Conservation (phyloP, 2,888 invertebrate species). For the Theristus sp. region DNA sequence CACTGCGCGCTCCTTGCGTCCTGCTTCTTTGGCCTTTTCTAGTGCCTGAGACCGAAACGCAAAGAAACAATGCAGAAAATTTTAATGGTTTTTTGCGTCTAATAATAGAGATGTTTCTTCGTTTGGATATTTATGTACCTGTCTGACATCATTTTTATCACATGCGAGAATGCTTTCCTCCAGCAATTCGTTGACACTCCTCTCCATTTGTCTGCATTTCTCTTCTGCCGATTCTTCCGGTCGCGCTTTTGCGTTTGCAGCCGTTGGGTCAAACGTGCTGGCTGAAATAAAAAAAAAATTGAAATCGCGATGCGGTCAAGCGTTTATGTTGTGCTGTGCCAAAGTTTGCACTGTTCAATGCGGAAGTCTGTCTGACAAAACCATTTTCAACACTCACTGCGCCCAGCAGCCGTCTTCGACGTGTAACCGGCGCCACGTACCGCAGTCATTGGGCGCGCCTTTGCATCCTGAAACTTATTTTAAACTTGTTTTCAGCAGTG, state of each 20-base stretch:
- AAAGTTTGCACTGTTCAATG: too few relatives aligned
- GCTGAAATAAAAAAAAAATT: background rate
- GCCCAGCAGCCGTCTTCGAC: conserved; percentile 44
- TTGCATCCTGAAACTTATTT: conserved; percentile 6
- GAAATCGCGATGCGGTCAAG: background rate
- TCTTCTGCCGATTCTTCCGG: conserved; percentile 42
- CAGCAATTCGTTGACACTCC: conserved; percentile 64
- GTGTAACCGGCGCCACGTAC: conserved; percentile 89
- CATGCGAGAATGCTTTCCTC: conserved; percentile 67
- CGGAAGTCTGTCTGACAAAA: background rate
- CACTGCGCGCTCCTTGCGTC: conserved; percentile 68
- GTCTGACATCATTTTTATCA: conserved; percentile 43
- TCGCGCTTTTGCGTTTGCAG: background rate
- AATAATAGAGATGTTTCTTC: too few relatives aligned
- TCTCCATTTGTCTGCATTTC: conserved; percentile 68
- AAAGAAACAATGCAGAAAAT: too few relatives aligned
- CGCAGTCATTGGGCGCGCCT: conserved; percentile 73
- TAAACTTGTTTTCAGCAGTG: too few relatives aligned
- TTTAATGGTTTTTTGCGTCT: too few relatives aligned
- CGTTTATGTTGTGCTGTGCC: too few relatives aligned
- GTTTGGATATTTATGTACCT: conserved; percentile 32
- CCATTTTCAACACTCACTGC: conserved; percentile 1
- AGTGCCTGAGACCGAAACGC: conserved; percentile 47
- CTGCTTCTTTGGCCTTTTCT: conserved; percentile 87
- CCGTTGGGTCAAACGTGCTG: background rate